These are phyloP conservation scores for Ovis canadensis DNA, from an alignment of 2,113 vertebrate species.

Conservation along the genomic window DNA sequence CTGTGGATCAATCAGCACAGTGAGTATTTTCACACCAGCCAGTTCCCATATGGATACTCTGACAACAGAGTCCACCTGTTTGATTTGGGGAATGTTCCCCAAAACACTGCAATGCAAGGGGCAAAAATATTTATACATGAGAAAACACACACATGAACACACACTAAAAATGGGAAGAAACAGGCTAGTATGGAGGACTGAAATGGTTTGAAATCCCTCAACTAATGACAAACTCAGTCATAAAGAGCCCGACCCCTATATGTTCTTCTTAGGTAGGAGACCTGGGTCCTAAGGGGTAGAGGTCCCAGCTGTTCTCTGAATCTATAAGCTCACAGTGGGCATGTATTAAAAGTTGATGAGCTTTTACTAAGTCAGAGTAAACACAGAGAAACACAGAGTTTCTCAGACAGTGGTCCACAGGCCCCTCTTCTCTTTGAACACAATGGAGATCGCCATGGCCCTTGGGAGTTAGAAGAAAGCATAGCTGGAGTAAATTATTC, in stretches of 20 bases:
- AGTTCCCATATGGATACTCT: background rate
- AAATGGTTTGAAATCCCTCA: background rate
- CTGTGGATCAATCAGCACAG: background rate
- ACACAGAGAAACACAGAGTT: background rate
- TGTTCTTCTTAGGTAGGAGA: background rate
- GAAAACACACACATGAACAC: background rate
- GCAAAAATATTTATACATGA: background rate
- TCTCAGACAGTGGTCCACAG: background rate
- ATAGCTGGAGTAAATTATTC: background rate
- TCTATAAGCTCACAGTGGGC: background rate
- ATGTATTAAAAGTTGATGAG: background rate
- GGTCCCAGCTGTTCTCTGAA: background rate
- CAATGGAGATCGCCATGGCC: fast-evolving
- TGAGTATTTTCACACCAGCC: background rate
- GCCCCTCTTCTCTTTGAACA: background rate
- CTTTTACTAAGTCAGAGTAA: background rate
- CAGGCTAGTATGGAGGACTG: background rate
- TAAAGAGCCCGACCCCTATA: background rate
- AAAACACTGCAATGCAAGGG: background rate
- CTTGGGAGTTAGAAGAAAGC: background rate
- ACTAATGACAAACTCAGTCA: background rate
- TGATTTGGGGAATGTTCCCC: background rate
- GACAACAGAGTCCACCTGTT: background rate
- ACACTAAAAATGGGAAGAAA: background rate
- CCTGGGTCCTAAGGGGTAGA: background rate